Percentiles rank a stretch among this genome's conserved stretches.
Conservation (phyloP, 2,113 vertebrate species). For the Romanogobio albipinnatus region DNA sequence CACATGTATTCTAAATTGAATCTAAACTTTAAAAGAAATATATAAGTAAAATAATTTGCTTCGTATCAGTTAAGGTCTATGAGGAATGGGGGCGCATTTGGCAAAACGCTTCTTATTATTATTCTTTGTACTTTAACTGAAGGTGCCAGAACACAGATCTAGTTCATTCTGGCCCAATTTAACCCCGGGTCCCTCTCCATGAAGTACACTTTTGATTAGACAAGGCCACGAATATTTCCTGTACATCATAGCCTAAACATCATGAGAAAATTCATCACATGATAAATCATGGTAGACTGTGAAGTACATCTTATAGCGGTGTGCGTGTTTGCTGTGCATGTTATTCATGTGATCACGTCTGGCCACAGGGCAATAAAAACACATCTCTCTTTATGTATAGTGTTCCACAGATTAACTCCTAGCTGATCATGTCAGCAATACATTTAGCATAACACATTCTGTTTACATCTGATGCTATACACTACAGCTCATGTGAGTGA, state of each 20-base stretch:
- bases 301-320: neutral
- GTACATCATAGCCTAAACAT: neutral
- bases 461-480: neutral
- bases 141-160: neutral
- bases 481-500: neutral
- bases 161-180: neutral
- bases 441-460: neutral
- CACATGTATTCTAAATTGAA: too few relatives aligned
- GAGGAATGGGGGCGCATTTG: neutral
- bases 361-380: neutral
- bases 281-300: neutral
- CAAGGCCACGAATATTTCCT: neutral
- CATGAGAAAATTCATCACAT: slow-evolving; percentile 1
- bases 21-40: neutral
- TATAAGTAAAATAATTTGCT: too few relatives aligned
- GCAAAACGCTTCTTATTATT: neutral
- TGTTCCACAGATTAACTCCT: neutral
- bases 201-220: neutral
- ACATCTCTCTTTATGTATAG: slow-evolving; percentile 28
- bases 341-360: slow-evolving; percentile 11
- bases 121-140: neutral
- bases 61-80: neutral
- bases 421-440: neutral
- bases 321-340: neutral
- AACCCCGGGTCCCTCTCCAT: neutral